These are phyloP conservation scores for Flexamia atlantica DNA, from an alignment of 2,888 invertebrate genomes.

Conservation along the genomic window DNA sequence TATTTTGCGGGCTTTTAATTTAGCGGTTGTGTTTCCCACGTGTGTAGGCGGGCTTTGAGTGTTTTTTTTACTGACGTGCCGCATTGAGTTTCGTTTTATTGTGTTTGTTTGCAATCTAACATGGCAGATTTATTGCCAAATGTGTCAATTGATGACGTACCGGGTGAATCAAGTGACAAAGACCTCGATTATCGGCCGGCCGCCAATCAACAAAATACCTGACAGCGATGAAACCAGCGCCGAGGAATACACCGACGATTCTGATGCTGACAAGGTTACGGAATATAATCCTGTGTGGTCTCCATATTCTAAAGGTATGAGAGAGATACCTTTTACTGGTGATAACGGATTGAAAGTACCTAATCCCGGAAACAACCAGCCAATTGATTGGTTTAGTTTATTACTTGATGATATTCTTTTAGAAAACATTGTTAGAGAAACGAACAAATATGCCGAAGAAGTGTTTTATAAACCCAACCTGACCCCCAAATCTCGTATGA, in stretches of 20 bases:
- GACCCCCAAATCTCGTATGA: not conserved
- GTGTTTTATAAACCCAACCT: not conserved
- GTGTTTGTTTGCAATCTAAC: too few species aligned
- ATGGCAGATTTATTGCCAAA: too few species aligned
- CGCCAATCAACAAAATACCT: too few species aligned
- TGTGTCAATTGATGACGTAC: too few species aligned
- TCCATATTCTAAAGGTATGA: not conserved
- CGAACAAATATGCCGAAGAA: not conserved
- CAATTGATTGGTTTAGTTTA: conserved; percentile 33
- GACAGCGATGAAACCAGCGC: not conserved
- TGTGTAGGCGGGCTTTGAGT: too few species aligned
- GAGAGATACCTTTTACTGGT: not conserved
- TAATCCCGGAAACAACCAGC: not conserved
- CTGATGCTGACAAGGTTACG: not conserved
- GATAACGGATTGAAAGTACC: conserved; percentile 41
- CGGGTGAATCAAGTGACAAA: too few species aligned
- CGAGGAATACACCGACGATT: not conserved
- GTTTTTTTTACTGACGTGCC: too few species aligned
- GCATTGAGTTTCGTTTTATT: too few species aligned
- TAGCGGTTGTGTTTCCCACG: too few species aligned
- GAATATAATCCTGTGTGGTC: not conserved
- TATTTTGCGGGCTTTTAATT: too few species aligned
- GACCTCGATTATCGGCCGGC: too few species aligned
- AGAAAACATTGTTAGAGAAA: not conserved
- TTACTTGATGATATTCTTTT: conserved; percentile 8